Base-by-base conservation (phyloP, 1,140 invertebrate genomes). In the Telenomus remus region DNA sequence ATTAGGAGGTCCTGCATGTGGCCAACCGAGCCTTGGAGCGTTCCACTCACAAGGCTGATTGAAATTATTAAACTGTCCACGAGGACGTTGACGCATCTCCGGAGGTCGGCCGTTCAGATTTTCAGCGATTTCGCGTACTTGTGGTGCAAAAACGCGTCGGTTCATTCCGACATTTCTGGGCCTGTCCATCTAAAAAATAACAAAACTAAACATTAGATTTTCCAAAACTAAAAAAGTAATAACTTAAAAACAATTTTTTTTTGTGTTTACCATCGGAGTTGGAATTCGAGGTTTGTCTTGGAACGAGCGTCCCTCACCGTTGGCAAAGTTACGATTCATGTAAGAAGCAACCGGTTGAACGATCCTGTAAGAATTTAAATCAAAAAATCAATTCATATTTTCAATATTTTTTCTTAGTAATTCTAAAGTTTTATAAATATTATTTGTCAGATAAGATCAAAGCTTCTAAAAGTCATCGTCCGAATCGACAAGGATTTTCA, bases 371-470 rank as follows among this genome's bases (percentile, higher is more conserved):
- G 65, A 53, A 47, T 48, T 48, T 66, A 5, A 44, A 12, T 61
- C 5, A 68, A 77, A 60, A 53, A 37, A 47, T 50, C 1, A 42
- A 1, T 37, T 50, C 19, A 16, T 1, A 5, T 35, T 5, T 15
- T 16, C 6, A 1, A 60, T 14, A 12, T 74, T 76, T 69, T n/a
- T n/a, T n/a, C n/a, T n/a, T n/a, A n/a, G n/a, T n/a, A n/a, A n/a
- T n/a, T n/a, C n/a, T n/a, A n/a, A n/a, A n/a, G n/a, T n/a, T n/a
- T n/a, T n/a, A n/a, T n/a, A n/a, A n/a, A n/a, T n/a, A n/a, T n/a
- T n/a, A n/a, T n/a, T n/a, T 15, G 16, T 88, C 87, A 87, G 87
- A 87, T 88, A 87, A 87, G 86, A 88, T 87, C 87, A 88, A 88
- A 87, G 79, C 66, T 82, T 81, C 56, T 64, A 61, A 7, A 54